A percentile compares a stretch with the other conserved stretches of the same genome.
These are phyloP conservation scores for Bombus vancouverensis DNA, from an alignment of 1,140 invertebrate genomes.

Conservation along the genomic window DNA sequence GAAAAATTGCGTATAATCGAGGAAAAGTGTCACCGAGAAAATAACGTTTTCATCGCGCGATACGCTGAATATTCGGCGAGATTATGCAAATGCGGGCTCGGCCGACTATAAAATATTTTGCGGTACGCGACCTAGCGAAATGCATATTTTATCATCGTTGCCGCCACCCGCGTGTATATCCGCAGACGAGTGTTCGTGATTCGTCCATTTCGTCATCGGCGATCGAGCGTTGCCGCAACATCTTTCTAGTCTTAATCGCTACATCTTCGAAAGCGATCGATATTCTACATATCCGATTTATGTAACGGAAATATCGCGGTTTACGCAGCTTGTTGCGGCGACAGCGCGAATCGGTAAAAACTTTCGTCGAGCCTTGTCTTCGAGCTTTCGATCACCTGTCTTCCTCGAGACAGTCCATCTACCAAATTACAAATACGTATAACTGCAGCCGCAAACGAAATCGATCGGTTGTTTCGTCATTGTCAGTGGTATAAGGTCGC, in stretches of 20 bases:
- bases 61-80: constrained; percentile 44
- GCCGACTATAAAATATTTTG: constrained; percentile 33
- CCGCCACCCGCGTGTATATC: neutral
- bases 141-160: constrained; percentile 28
- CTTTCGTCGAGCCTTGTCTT: neutral
- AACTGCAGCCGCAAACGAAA: neutral
- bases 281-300: no score
- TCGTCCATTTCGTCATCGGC: neutral
- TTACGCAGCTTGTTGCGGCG: no score
- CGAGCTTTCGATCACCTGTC: neutral
- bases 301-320: no score
- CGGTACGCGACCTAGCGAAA: constrained; percentile 3
- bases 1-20: constrained; percentile 32
- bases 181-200: neutral
- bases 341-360: neutral
- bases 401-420: neutral
- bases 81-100: constrained; percentile 42
- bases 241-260: neutral
- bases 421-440: neutral
- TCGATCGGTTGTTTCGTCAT: neutral
- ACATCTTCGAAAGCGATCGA: neutral
- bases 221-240: neutral
- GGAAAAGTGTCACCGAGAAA: constrained; percentile 33
- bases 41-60: constrained; percentile 39
- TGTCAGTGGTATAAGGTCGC: neutral